Base-by-base conservation (phyloP, 2,888 invertebrate genomes). In the Prionchulus punctatus region DNA sequence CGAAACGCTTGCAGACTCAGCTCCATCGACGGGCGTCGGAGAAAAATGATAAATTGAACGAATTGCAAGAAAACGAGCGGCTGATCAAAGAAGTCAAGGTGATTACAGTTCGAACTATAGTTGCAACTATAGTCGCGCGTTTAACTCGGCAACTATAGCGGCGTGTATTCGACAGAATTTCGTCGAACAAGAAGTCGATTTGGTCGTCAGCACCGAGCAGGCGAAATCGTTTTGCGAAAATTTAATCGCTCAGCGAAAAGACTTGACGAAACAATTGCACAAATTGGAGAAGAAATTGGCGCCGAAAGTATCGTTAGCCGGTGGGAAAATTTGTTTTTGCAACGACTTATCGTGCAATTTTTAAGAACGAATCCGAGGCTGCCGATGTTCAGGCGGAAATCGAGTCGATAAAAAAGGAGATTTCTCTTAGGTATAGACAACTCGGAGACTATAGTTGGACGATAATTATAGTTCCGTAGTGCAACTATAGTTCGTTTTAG, bases 81-180 rank as follows among this genome's bases (percentile, higher is more conserved):
- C 36, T 52, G 52, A 30, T 21, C 7, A 30, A 52, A n/a, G 52
- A 52, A 21, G 21, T 52, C 18, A 52, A 52, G 36, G 52, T 52
- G 23, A 45, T 45, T 45, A 23, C 47, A 45, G 23, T 23, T n/a
- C 23, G 23, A 45, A 7, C 47, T 45, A 23, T 12, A 36, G n/a
- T n/a, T n/a, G n/a, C n/a, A n/a, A n/a, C n/a, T n/a, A n/a, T n/a
- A n/a, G n/a, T n/a, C n/a, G n/a, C n/a, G n/a, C n/a, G n/a, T n/a
- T n/a, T n/a, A n/a, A n/a, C n/a, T n/a, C n/a, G n/a, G n/a, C n/a
- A n/a, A n/a, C n/a, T n/a, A n/a, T n/a, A n/a, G n/a, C n/a, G 18
- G 18, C 18, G 36, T 45, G 23, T 45, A 45, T 45, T 45, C 7
- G 12, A n/a, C 23, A 53, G 43, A 4, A 18, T 7, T 53, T 43